Evolutionary conservation across 2,888 invertebrate genomes (phyloP), one percentile per base, ranked within the genome.

Genomic region (Gymnocheta viridis): DNA sequence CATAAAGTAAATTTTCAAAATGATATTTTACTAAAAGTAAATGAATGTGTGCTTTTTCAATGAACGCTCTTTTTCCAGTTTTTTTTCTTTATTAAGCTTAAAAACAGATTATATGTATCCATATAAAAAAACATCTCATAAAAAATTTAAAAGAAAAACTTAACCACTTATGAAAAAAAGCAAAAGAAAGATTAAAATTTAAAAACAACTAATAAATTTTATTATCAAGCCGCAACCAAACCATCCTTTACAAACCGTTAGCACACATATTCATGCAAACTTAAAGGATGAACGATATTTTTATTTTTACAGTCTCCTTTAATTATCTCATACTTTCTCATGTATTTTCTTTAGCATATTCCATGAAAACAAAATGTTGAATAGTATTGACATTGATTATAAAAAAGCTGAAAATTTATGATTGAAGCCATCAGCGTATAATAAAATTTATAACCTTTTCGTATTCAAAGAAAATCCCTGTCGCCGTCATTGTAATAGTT

Each of bases 321-420:
- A 60, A 69, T 60, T 54, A 58, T 38, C 17, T 44, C 22, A 44
- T 14, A 44, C 14, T 66, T 14, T 9, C 29, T 62, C 19, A n/a
- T 4, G 32, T 32, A 54, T 47, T 51, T 56, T 5, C 10, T 51
- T 19, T 12, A 19, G 2, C 27, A 29, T 19, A n/a, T n/a, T 35
- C 44, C 17, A 35, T 7, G 17, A 56, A 62, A 79, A 44, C 29
- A 51, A 51, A 49, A 47, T 69, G 41, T 47, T 82, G n/a, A 76
- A 77, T 49, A 82, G 14, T 76, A 82, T 70, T 72, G 77, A 77
- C 77, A 67, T 66, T 77, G 82, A 82, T 72, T 82, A 32, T 58
- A 72, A 66, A 66, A 51, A 77, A 77, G 22, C 29, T 58, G n/a
- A 56, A 70, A 76, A 27, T 66, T 38, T 56, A 38, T 38, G 41